Base-by-base conservation (phyloP, 2,113 vertebrate genomes). In the Variabilichromis moorii region DNA sequence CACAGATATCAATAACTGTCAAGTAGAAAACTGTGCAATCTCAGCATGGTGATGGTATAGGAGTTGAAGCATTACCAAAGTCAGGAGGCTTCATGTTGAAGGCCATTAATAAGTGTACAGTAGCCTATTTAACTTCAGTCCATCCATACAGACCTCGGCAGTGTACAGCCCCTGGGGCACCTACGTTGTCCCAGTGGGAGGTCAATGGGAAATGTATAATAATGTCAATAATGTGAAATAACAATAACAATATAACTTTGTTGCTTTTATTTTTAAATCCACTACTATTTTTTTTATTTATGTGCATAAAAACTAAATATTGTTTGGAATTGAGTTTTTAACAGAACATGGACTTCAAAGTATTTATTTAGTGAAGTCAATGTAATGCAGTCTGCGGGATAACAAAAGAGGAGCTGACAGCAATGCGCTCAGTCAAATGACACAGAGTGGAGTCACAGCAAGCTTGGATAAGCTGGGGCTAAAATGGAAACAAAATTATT, bases 361-460 rank as follows among this genome's bases (percentile, higher is more conserved):
- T 1, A 68, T 40, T 68, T 68, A 68, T 68, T 68, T 68, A 68
- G 7, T 68, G 33, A 68, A 68, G 33, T 37, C 17, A 37, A 66
- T 37, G 17, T 66, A 37, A 66, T 31, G 26, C 0, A 16, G 17
- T 42, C 13, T 42, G 8, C 21, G 0, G 66, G 66, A 42, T 71
- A 71, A 71, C 1, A 8, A 42, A 71, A 24, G 35, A 71, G 63
- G 63, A 71, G 35, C 35, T 71, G 63, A 40, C 35, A 71, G 35
- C n/a, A 71, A 6, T 24, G 66, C 0, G 12, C 66, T 71, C 10
- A 12, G 31, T 66, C 33, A 66, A 37, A 42, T 24, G 13, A 16
- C 37, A 71, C n/a, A 9, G n/a, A 42, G 66, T 42, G 66, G 37
- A 71, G n/a, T 16, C 21, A 24, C 37, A 4, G n/a, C 66, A 42